phyloP scores from a whole-genome alignment of 1,140 invertebrate genomes.

The Brachionus sp. region DNA sequence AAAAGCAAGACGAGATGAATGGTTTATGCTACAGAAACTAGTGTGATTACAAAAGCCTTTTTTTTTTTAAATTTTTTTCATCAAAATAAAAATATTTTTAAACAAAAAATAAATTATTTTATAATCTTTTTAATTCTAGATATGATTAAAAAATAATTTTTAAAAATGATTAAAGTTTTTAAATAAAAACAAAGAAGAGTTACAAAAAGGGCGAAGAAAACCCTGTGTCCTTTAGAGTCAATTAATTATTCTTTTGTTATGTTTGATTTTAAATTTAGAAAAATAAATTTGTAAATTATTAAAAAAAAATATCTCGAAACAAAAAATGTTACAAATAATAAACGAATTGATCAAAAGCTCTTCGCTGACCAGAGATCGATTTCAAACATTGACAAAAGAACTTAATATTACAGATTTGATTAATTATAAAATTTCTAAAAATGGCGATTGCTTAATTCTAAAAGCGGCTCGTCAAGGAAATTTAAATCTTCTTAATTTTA shows the following conservation, averaged over 20 bases:
- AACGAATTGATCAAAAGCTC: neutral
- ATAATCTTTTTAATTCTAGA: too few relatives aligned
- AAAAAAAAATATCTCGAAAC: neutral
- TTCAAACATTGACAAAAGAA: neutral
- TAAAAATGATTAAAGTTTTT: too few relatives aligned
- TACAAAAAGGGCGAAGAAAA: too few relatives aligned
- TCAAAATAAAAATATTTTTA: too few relatives aligned
- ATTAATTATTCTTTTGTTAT: neutral
- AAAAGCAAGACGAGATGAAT: too few relatives aligned
- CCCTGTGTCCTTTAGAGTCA: too few relatives aligned
- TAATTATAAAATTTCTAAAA: constrained; percentile 19
- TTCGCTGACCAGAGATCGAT: neutral
- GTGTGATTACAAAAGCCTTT: too few relatives aligned
- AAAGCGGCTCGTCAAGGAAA: constrained; percentile 21
- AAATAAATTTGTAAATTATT: neutral
- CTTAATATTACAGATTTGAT: neutral
- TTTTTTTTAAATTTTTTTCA: too few relatives aligned
- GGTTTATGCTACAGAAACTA: too few relatives aligned
- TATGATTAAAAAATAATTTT: too few relatives aligned
- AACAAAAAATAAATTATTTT: too few relatives aligned
- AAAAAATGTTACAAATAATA: constrained; percentile 12
- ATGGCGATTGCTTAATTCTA: constrained; percentile 8
- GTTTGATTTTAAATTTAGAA: neutral
- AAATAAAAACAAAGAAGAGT: too few relatives aligned
- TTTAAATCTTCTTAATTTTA: neutral